These are phyloP conservation scores for Chymomyza caudatula DNA, from an alignment of 2,888 invertebrate genomes.

Conservation along the genomic window DNA sequence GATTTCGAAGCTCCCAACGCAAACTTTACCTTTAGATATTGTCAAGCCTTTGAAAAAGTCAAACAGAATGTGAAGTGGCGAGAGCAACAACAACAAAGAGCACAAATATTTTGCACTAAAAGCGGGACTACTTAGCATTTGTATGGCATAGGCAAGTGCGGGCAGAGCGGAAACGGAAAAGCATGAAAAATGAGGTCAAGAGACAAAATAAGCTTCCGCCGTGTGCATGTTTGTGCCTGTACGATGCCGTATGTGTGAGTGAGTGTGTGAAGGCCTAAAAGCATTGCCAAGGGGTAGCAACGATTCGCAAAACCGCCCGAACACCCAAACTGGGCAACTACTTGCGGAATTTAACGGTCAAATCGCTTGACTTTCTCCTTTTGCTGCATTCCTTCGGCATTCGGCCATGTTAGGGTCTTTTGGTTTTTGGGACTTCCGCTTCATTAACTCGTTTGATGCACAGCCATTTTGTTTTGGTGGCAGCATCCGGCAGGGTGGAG, in stretches of 20 bases:
- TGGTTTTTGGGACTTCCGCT: conserved; percentile 39
- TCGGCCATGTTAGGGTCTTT: conserved; percentile 12
- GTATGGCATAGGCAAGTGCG: background rate
- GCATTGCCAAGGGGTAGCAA: background rate
- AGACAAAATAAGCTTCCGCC: conserved; percentile 67
- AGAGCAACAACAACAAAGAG: conserved; percentile 14
- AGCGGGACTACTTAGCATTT: conserved; percentile 70
- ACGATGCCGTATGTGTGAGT: conserved; percentile 10
- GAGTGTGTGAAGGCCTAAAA: conserved; percentile 1
- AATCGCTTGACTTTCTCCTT: conserved; percentile 64
- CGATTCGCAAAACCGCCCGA: background rate
- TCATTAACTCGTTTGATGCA: conserved; percentile 67
- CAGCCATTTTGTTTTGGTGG: background rate
- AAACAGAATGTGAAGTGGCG: conserved; percentile 32
- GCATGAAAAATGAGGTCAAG: conserved; percentile 59
- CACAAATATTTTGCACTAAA: conserved; percentile 59
- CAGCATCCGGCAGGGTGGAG: background rate
- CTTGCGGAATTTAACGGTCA: conserved; percentile 59
- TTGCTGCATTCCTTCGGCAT: conserved; percentile 36
- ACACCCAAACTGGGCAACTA: background rate
- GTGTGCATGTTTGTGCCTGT: conserved; percentile 1
- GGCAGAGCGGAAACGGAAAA: conserved; percentile 23
- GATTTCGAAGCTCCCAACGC: background rate
- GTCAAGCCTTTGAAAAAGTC: conserved; percentile 42
- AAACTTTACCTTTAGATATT: background rate